Conservation (phyloP, 2,888 invertebrate genomes). For the Dasypolia templi region DNA sequence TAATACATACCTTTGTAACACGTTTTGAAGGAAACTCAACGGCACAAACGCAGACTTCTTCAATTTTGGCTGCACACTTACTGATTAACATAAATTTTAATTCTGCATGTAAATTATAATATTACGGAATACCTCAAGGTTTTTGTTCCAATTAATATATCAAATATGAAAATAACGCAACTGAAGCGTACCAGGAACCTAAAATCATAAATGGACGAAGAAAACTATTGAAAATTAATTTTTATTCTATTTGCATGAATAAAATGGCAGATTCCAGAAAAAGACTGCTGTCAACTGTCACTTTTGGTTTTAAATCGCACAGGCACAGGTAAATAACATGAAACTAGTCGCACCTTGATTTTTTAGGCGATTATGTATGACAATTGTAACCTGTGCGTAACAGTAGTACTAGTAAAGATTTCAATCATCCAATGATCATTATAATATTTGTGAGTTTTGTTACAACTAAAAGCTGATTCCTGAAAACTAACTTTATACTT, state of each 20-base stretch:
- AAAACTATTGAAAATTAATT: conserved; percentile 38
- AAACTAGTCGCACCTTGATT: conserved; percentile 3
- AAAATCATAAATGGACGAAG: conserved; percentile 54
- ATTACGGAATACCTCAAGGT: conserved; percentile 23
- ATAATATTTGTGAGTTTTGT: not conserved
- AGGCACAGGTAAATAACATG: conserved; percentile 33
- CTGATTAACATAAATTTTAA: conserved; percentile 60
- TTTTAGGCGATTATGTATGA: not conserved
- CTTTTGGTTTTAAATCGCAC: conserved; percentile 17
- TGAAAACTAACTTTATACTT: too few relatives aligned
- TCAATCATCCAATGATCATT: not conserved
- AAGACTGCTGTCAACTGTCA: conserved; percentile 59
- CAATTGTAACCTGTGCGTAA: not conserved
- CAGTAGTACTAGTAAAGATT: not conserved
- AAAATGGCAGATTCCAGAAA: conserved; percentile 64
- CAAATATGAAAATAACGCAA: conserved; percentile 49
- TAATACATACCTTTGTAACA: conserved; percentile 62
- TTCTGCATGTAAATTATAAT: conserved; percentile 51
- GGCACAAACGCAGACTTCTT: conserved; percentile 58
- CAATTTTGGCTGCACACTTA: conserved; percentile 63
- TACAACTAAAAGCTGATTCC: not conserved
- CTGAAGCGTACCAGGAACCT: conserved; percentile 53
- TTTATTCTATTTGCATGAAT: conserved; percentile 57
- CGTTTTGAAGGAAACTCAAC: conserved; percentile 52
- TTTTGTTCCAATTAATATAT: conserved; percentile 34